Percentiles rank a stretch among this genome's conserved stretches.
phyloP scores from a whole-genome alignment of 2,113 vertebrate genomes.

The Copsychus sechellarum region DNA sequence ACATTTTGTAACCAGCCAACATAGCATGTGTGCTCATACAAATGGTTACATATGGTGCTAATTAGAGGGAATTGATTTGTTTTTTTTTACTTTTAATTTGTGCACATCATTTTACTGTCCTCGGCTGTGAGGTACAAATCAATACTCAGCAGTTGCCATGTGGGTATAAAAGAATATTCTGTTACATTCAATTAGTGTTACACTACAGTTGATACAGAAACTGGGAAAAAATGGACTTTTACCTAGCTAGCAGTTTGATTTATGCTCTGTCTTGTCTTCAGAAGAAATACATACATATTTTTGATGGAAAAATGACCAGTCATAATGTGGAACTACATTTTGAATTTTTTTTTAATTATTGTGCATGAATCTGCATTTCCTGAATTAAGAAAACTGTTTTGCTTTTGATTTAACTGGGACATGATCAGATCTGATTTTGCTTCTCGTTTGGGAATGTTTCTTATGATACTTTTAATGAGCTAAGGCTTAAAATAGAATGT shows the following conservation, averaged over 20 bases:
- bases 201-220: not conserved
- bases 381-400: not conserved
- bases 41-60: not conserved
- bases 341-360: not conserved
- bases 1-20: not conserved
- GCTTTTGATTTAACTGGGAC: not conserved
- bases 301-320: not conserved
- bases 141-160: not conserved
- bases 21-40: fast-evolving
- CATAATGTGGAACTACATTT: not conserved
- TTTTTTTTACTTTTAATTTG: not conserved
- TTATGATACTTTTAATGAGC: not conserved
- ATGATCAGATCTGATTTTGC: not conserved
- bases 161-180: not conserved
- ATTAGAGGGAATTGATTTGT: not conserved
- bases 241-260: not conserved
- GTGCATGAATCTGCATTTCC: not conserved
- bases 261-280: not conserved
- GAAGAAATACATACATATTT: not conserved
- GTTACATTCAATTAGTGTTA: not conserved
- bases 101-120: not conserved
- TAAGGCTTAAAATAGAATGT: not conserved
- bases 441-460: not conserved
- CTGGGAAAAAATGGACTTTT: not conserved
- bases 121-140: not conserved